Base-by-base conservation (phyloP, 1,140 invertebrate species). In the Eriosoma lanigerum region DNA sequence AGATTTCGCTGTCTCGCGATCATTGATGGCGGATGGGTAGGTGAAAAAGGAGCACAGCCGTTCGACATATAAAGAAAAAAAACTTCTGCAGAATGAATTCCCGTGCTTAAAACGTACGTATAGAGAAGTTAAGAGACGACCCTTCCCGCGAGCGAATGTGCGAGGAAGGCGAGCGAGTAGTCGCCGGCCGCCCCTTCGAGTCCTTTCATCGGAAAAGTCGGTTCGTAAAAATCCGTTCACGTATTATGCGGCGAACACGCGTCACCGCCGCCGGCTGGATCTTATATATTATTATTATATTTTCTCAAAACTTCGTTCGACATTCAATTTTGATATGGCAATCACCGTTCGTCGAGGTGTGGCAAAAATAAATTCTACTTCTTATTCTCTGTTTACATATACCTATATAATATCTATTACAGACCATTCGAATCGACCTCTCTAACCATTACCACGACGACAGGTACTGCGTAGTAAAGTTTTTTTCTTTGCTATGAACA, bases 241-340 rank as follows among this genome's bases (percentile, higher is more conserved):
- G 60, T 62, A 62, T 32, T 3, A 29, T n/a, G 10, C n/a, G 38
- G 62, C n/a, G 10, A 66, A 44, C 62, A 66, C 62, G 62, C 62
- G 32, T 38, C 32, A 38, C 10, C 19, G 1, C 32, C 32, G 32
- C 5, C 62, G 32, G 10, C 62, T 44, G 13, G n/a, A 15, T 13
- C 32, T 19, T 38, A 8, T 10, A 19, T 66, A n/a, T 66, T 66
- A 66, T 66, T 66, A n/a, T 66, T 66, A 66, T 66, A 44, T 66
- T 32, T 66, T 66, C 44, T 66, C n/a, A 66, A 66, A 66, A 66
- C 62, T 66, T 66, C 3, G 62, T 66, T 66, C 32, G 62, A 66
- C 62, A 44, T 66, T 66, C 62, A 44, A 66, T 66, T 66, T 66
- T 21, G 62, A 66, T 66, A 66, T 29, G 32, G 32, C 32, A 6